These are phyloP conservation scores for Brachionus paranguensis DNA, from an alignment of 1,140 invertebrate genomes.

Conservation along the genomic window DNA sequence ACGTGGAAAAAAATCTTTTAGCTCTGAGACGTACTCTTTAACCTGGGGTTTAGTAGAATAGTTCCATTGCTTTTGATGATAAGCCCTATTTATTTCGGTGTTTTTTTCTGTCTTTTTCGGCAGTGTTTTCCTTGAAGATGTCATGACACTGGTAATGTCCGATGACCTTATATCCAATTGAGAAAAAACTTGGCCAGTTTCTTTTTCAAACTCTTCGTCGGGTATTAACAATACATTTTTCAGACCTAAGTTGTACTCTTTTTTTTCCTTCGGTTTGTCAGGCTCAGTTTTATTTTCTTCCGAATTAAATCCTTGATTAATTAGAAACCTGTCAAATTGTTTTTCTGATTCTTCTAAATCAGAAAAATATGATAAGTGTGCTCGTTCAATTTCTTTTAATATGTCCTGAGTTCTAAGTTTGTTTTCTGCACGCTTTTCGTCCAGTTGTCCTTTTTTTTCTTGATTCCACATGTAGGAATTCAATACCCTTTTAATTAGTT, in stretches of 20 bases:
- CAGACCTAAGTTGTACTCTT: not conserved
- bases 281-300: not conserved
- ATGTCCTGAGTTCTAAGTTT: slow-evolving; percentile 38
- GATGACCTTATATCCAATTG: not conserved
- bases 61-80: slow-evolving; percentile 49
- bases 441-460: slow-evolving; percentile 40
- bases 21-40: slow-evolving; percentile 46
- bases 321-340: slow-evolving; percentile 28
- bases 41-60: slow-evolving; percentile 45
- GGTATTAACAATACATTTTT: not conserved
- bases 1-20: slow-evolving; percentile 50
- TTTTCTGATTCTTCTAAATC: slow-evolving; percentile 2
- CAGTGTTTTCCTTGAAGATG: not conserved
- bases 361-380: not conserved
- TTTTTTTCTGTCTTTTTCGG: not conserved
- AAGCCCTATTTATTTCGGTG: not conserved
- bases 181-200: not conserved
- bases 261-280: not conserved
- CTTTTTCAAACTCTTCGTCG: not conserved
- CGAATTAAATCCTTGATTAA: not conserved
- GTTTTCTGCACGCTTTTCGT: not conserved
- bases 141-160: not conserved
- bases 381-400: slow-evolving; percentile 3
- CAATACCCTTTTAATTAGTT: slow-evolving; percentile 40
- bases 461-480: slow-evolving; percentile 20